Evolutionary conservation across 2,888 invertebrate genomes (phyloP).

Genomic region (Aspidiotus destructor): DNA sequence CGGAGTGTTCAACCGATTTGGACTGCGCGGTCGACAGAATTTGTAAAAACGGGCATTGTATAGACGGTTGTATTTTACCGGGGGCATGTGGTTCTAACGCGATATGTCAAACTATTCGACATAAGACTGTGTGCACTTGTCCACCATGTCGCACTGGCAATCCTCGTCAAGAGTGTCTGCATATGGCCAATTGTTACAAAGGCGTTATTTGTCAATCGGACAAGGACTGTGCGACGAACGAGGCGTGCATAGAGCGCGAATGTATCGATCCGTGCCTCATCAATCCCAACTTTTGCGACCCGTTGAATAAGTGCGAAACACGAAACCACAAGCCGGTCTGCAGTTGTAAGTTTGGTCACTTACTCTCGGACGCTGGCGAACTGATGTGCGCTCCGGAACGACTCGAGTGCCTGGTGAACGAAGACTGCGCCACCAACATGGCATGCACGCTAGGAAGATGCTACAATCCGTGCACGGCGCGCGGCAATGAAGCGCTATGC

Average conservation of each 20-base stretch:
- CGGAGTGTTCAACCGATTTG: constrained; percentile 80
- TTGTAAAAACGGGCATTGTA: constrained; percentile 81
- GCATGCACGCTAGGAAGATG: constrained; percentile 73
- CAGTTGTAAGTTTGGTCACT: constrained; percentile 79
- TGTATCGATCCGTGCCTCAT: constrained; percentile 34
- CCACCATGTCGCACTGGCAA: constrained; percentile 78
- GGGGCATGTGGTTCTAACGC: constrained; percentile 85
- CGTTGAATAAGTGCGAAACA: constrained; percentile 75
- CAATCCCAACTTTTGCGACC: constrained; percentile 18
- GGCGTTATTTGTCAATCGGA: constrained; percentile 25
- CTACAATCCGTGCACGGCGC: constrained; percentile 68
- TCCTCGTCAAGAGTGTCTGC: constrained; percentile 65
- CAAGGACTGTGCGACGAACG: constrained; percentile 33
- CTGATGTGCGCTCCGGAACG: constrained; percentile 74
- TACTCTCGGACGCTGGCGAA: constrained; percentile 77
- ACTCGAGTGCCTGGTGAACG: constrained; percentile 67
- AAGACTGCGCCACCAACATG: constrained; percentile 76
- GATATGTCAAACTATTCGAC: constrained; percentile 71
- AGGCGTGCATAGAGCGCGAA: constrained; percentile 34
- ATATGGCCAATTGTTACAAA: constrained; percentile 16
- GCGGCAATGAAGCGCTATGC: constrained; percentile 53
- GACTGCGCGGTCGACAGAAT: constrained; percentile 87
- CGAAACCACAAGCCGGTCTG: constrained; percentile 74
- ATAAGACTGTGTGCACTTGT: constrained; percentile 78
- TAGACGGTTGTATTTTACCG: constrained; percentile 79